Conservation (phyloP, 2,797 vertebrate species). For the Epinephelus malabaricus region DNA sequence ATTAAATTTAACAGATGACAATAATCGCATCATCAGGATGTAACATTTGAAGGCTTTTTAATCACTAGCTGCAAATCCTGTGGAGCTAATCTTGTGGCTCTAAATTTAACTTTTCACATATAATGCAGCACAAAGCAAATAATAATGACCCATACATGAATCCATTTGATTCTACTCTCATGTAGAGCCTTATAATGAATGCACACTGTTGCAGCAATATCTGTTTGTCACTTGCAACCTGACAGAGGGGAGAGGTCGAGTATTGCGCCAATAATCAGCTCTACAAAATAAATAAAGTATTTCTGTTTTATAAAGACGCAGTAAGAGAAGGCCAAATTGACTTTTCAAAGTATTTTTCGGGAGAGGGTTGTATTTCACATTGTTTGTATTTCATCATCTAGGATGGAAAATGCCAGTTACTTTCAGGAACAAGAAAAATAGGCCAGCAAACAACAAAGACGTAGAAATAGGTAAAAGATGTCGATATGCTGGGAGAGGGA, state of each 20-base stretch:
- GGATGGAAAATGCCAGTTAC: not conserved
- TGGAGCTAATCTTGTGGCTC: not conserved
- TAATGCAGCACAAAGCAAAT: not conserved
- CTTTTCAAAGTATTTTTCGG: not conserved
- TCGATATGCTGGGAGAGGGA: accelerated
- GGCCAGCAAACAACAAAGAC: not conserved
- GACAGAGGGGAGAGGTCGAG: too few relatives aligned
- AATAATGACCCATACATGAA: not conserved
- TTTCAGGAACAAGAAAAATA: not conserved
- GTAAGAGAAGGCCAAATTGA: not conserved
- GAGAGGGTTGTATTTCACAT: not conserved
- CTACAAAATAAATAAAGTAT: not conserved
- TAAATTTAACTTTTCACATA: not conserved
- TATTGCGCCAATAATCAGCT: not conserved
- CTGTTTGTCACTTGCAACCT: too few relatives aligned
- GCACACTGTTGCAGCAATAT: not conserved
- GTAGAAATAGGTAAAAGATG: not conserved
- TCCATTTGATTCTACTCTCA: not conserved
- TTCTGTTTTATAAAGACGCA: not conserved
- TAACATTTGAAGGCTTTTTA: not conserved
- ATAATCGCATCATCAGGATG: not conserved
- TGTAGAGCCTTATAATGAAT: not conserved
- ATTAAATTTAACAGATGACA: not conserved
- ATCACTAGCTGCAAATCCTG: not conserved
- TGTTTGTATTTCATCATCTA: not conserved